A percentile compares a stretch with the other conserved stretches of the same genome.
Conservation (phyloP, 2,113 vertebrate genomes). For the Copsychus sechellarum region DNA sequence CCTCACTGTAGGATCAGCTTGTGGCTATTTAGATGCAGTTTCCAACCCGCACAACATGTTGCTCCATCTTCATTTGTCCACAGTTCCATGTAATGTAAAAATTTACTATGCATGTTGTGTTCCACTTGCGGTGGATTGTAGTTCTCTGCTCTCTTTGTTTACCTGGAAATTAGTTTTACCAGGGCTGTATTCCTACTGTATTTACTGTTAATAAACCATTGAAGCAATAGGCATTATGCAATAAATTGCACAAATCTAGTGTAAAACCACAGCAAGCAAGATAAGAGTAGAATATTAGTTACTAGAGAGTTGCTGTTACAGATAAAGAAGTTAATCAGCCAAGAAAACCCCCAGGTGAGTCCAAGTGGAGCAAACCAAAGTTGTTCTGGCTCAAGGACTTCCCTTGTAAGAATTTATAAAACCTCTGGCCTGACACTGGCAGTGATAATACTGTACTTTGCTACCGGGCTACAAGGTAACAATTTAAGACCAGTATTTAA, state of each 20-base stretch:
- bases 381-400: not conserved
- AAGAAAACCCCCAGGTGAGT: not conserved
- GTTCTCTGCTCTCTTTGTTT: not conserved
- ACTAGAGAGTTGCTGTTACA: not conserved
- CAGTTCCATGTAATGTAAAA: not conserved
- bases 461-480: not conserved
- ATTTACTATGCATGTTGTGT: not conserved
- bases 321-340: not conserved
- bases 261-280: not conserved
- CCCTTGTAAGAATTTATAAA: not conserved
- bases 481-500: not conserved
- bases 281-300: not conserved
- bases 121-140: not conserved
- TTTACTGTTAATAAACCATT: not conserved
- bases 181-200: not conserved
- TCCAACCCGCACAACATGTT: not conserved
- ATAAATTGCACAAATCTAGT: not conserved
- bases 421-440: not conserved
- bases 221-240: not conserved
- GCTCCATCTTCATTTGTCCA: not conserved
- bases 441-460: not conserved
- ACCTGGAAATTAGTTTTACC: not conserved
- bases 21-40: not conserved
- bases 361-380: not conserved
- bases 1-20: not conserved